These are phyloP conservation scores for Upupa epops DNA, from an alignment of 2,113 vertebrate species.

Conservation along the genomic window DNA sequence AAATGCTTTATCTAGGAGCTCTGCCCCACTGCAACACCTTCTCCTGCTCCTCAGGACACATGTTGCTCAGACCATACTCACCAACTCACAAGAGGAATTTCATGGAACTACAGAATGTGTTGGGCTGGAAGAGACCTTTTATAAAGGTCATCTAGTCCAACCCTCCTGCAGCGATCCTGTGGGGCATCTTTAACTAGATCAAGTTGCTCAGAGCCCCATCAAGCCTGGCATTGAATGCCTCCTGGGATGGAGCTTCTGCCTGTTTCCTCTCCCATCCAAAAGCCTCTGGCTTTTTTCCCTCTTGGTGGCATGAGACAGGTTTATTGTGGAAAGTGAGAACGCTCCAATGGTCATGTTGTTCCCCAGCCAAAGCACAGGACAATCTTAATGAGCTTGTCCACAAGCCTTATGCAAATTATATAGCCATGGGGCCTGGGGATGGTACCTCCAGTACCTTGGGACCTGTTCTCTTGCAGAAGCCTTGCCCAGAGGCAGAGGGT, in stretches of 20 bases:
- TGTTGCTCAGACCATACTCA: background rate
- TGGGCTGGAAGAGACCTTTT: too few species aligned
- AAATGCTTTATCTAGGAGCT: background rate
- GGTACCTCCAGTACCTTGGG: background rate
- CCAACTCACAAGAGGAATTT: background rate
- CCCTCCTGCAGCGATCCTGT: too few species aligned
- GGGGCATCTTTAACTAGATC: too few species aligned
- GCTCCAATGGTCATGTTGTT: background rate
- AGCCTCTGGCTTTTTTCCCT: background rate
- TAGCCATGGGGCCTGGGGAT: fast-evolving
- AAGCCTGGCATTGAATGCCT: too few species aligned
- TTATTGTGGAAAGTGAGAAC: background rate
- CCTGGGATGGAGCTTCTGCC: too few species aligned
- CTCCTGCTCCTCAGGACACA: background rate
- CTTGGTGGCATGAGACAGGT: fast-evolving
- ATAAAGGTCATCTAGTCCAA: too few species aligned
- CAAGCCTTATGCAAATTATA: fast-evolving
- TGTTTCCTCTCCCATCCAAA: background rate
- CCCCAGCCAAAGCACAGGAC: background rate
- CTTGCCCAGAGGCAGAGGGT: background rate
- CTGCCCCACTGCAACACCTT: background rate
- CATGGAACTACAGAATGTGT: background rate
- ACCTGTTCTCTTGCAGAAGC: background rate
- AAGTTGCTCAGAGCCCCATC: too few species aligned
- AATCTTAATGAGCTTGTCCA: background rate